Base-by-base conservation (phyloP, 2,888 invertebrate species). In the Oscheius onirici region DNA sequence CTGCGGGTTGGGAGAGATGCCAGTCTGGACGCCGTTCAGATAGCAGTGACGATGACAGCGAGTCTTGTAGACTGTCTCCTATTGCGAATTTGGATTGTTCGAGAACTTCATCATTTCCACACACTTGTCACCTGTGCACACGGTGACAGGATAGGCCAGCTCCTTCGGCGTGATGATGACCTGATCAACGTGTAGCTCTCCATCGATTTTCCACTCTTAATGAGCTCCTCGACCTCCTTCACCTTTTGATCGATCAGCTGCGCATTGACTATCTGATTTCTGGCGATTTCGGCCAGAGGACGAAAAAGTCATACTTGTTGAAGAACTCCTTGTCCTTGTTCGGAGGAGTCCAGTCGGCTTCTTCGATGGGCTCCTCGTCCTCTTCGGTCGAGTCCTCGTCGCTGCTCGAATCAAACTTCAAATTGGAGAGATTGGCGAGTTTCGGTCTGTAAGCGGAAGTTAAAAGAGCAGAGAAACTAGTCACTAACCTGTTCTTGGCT, bases 51-150 rank as follows among this genome's bases (percentile, higher is more conserved):
- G 11, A 26, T 66, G 52, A n/a, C 66, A 66, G 24, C 40, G 20
- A 6, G 66, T 66, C 34, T 66, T 66, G 66, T 66, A 66, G 34
- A 66, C 41, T n/a, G 51, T 66, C 15, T 61, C 24, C 61, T 44
- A 22, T 46, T 43, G 44, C 5, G 52, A 8, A 51, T 51, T 51
- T 5, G 52, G 34, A 52, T 66, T 51, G 13, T 17, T 10, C 8
- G 17, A 20, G 34, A 66, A 51, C 6, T 40, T 6, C 52, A 51
- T 52, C 13, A 51, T 15, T 1, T 66, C 66, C 13, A 66, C 66
- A 51, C 66, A 66, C 1, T 22, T 49, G 2, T 15, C 20, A 6
- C 51, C 51, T 13, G 66, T 66, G 34, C 66, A 66, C 13, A 66
- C 66, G 6, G 66, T 66, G 2, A 34, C 17, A n/a, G 66, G 66